Base-by-base conservation (phyloP, 1,140 invertebrate genomes). In the Lordiphosa stackelbergi region DNA sequence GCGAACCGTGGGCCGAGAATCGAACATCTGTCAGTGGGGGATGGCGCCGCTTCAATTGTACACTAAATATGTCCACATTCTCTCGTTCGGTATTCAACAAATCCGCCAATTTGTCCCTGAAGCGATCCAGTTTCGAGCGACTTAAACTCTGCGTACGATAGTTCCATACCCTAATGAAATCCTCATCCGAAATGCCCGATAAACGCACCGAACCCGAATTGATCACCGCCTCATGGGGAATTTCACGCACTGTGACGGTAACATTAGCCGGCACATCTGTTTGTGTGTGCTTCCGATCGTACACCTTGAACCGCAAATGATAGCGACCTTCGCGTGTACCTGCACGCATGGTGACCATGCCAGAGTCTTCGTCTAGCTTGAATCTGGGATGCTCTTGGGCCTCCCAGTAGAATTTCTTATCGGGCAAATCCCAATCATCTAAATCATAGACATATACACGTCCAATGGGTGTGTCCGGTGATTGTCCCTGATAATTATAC, bases 361-460 rank as follows among this genome's bases (percentile, higher is more conserved):
- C 97, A 0, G 95, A 95, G 84, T 96, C 95, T 84, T 96, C 93
- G 86, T 98, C 94, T 5, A 98, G 87, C 51, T 93, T 94, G 85
- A 97, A 98, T 66, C 94, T 92, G 3, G 94, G 92, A 88, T 95
- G 92, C 84, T 95, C 95, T 45, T 92, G 88, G 41, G 91, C 91
- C 83, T 96, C 94, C 95, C 96, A 97, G 73, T 96, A 96, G 90
- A 98, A 99, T 77, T 96, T 96, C 86, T 99, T 99, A 86, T 99
- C 97, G 0, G 95, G 95, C 60, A 98, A 88, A 90, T 99, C 97
- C 97, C 97, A 99, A 86, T 99, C 97, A 88, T 99, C 97, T 40
- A 96, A 89, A 89, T 99, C 97, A 86, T 97, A 96, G 0, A 98
- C 96, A 87, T 98, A 98, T 2, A 98, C 97, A 59, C 96, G 90